Evolutionary conservation across 2,888 invertebrate genomes (phyloP), one percentile per base, ranked within the genome.

Genomic region (Agrilus biguttatus): DNA sequence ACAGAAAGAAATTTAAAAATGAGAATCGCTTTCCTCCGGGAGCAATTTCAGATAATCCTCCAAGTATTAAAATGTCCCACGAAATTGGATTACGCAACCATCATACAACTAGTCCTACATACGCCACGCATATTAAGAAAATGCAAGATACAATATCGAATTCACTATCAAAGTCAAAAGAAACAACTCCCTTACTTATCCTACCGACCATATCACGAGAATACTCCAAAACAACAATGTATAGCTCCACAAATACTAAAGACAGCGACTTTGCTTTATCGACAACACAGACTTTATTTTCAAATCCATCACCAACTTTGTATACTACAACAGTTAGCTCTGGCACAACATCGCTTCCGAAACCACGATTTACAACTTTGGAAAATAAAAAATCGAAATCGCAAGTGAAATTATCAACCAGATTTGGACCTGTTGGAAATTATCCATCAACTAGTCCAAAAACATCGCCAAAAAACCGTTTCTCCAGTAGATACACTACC

Each of bases 161-260:
- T 21, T 13, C 42, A 14, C 2, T 14, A 33, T 14, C 23, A 41
- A 6, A 17, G n/a, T 35, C 35, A 13, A 33, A 28, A n/a, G 13
- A 6, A 28, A 32, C 36, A 36, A 36, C 41, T 7, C n/a, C 19
- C 8, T 10, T 10, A 28, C 10, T 28, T 28, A 28, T 10, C 10
- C 10, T 28, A 28, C 28, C 28, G 10, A 28, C 28, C 8, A 28
- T 28, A 34, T 36, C 40, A 19, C 19, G 43, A 13, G 48, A 43
- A 13, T 14, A 28, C 8, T 32, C 40, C 21, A 28, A 47, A 45
- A 34, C 59, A 54, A 40, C 55, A 59, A 46, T 57, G 61, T 5
- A 57, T 61, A 39, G 61, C 59, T 47, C 60, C 63, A 28, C 67
- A 66, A 50, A 44, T 65, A 40, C 63, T 62, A 41, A 52, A 42